phyloP scores from a whole-genome alignment of 2,797 vertebrate genomes.

The Enteromius trimaculatus region DNA sequence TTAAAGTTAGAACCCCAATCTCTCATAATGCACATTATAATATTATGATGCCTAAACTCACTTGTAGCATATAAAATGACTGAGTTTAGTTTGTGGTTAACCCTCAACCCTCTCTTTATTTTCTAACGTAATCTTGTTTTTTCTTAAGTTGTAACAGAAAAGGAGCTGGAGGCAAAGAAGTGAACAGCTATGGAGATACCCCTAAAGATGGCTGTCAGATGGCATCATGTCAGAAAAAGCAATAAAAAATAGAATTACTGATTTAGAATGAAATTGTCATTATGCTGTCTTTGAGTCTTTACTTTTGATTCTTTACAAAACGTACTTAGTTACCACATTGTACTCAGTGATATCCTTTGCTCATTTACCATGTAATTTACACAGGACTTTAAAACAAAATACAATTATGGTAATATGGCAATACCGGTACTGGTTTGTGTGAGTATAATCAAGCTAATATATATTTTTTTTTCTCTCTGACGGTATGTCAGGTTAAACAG shows the following conservation, averaged over 20 bases:
- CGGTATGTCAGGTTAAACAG: neutral
- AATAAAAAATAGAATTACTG: neutral
- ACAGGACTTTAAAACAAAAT: neutral
- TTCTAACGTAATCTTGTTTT: constrained; percentile 41
- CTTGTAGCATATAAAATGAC: neutral
- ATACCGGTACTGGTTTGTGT: neutral
- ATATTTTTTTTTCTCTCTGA: neutral
- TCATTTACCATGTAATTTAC: neutral
- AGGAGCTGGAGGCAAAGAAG: constrained; percentile 70
- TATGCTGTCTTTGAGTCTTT: constrained; percentile 9
- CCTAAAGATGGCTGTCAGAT: constrained; percentile 38
- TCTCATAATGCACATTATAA: neutral
- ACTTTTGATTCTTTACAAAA: neutral
- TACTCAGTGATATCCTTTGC: neutral
- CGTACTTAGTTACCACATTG: neutral
- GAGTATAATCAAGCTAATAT: neutral
- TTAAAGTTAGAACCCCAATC: neutral
- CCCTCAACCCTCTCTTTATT: constrained; percentile 9
- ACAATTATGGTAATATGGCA: neutral
- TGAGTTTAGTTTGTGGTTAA: neutral
- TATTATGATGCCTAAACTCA: neutral
- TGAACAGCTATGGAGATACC: constrained; percentile 64
- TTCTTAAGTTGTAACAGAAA: constrained; percentile 71
- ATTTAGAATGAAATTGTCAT: neutral
- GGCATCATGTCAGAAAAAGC: neutral